Conservation (phyloP, 2,888 invertebrate genomes). For the Eledona agricola region DNA sequence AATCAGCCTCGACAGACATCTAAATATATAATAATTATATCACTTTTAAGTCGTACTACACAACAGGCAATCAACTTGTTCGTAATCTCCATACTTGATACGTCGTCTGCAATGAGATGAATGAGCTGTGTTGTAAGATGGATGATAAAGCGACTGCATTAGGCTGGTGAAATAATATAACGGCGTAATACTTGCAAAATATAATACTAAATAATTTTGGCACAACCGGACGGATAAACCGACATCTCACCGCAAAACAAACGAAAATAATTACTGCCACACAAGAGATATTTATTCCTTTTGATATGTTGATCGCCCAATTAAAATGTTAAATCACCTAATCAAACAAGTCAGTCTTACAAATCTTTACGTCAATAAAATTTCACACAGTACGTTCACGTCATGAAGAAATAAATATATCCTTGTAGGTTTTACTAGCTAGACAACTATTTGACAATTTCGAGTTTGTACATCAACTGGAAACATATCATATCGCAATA, state of each 20-base stretch:
- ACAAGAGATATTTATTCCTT: conserved; percentile 38
- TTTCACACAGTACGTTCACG: conserved; percentile 2
- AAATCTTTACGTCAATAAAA: conserved; percentile 7
- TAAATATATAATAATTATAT: conserved; percentile 45
- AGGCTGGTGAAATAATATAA: too few species aligned
- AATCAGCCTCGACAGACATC: conserved; percentile 53
- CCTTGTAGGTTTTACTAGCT: conserved; percentile 5
- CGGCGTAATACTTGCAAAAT: neutral
- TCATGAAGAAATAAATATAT: conserved; percentile 34
- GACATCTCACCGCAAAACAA: conserved; percentile 32
- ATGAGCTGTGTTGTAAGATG: conserved; percentile 7
- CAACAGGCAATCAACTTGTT: conserved; percentile 12
- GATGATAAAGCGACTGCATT: too few species aligned
- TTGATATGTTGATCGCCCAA: conserved; percentile 39
- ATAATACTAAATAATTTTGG: conserved; percentile 40
- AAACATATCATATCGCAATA: conserved; percentile 31
- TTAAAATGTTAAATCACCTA: conserved; percentile 17
- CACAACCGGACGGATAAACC: conserved; percentile 45
- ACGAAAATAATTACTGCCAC: conserved; percentile 13
- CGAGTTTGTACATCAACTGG: conserved; percentile 25
- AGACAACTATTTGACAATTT: neutral
- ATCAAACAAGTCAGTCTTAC: conserved; percentile 38
- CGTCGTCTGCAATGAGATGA: conserved; percentile 27
- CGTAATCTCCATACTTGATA: conserved; percentile 6
- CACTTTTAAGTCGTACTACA: conserved; percentile 42